Percentiles rank a stretch among this genome's conserved stretches.
Evolutionary conservation across 2,113 vertebrate species (phyloP).

Genomic region (Bubo bubo): DNA sequence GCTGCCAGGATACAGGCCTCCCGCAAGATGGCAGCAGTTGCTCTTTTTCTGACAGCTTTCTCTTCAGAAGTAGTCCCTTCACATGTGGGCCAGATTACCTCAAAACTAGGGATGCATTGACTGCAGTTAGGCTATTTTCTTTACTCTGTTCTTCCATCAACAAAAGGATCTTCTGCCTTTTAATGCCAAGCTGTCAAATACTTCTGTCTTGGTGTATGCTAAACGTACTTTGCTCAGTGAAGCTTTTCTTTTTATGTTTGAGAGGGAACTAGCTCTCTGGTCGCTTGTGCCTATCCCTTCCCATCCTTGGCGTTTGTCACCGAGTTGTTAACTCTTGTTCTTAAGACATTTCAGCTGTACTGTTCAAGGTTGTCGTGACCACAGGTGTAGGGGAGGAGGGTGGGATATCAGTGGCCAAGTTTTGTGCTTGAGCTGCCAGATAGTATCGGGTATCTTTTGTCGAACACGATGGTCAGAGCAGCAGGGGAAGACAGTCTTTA

Average conservation of each 20-base stretch:
- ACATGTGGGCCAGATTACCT: rapidly evolving
- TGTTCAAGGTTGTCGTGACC: rapidly evolving
- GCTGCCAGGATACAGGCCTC: neutral
- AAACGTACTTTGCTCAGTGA: neutral
- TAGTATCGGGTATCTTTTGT: neutral
- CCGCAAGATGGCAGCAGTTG: conserved; percentile 75
- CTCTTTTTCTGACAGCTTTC: neutral
- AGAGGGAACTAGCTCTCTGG: neutral
- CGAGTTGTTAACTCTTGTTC: neutral
- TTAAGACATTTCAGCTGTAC: neutral
- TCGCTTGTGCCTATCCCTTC: neutral
- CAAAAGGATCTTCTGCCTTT: neutral
- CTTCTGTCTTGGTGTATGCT: neutral
- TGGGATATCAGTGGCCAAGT: neutral
- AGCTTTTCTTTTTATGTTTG: neutral
- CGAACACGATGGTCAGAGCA: neutral
- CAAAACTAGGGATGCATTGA: neutral
- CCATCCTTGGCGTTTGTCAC: neutral
- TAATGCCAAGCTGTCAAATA: neutral
- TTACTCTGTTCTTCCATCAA: neutral
- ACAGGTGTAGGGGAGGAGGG: neutral
- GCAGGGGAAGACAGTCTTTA: neutral
- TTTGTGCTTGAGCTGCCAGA: neutral
- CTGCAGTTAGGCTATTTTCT: neutral
- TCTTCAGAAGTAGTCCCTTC: neutral